Base-by-base conservation (phyloP, 2,113 vertebrate genomes). In the Pandion haliaetus region DNA sequence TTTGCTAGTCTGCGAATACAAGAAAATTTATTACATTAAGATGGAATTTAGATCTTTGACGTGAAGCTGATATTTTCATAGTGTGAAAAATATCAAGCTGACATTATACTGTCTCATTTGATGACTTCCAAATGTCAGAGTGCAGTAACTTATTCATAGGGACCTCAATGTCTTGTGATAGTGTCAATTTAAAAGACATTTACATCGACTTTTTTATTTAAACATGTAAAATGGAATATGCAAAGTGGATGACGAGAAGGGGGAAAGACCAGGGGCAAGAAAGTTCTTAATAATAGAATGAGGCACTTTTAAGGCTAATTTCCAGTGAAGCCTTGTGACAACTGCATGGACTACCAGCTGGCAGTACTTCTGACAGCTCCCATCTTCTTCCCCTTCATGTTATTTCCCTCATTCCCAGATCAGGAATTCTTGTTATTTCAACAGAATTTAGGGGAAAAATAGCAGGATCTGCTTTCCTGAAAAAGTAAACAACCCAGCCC, bases 51-150 rank as follows among this genome's bases (percentile, higher is more conserved):
- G 96, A 95, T 97, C 85, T 96, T 97, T 98, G 98, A 98, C 98
- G 96, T 88, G 97, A 92, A 96, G 96, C 95, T 98, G 97, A 76
- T 98, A 97, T 98, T 98, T 98, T 97, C 97, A 86, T 82, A 96
- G 97, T 84, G 86, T 96, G 96, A 98, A 97, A 98, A 98, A 98
- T 97, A 98, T 88, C 98, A 98, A 94, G 97, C 97, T 98, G 98
- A 98, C 98, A 98, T 97, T 97, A 94, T 87, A 71, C 96, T 97
- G 95, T 96, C 97, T 98, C 91, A 79, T 96, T 95, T 96, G 97
- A 98, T 97, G 98, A 97, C 94, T 98, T 97, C 80, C 94, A 98
- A 98, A 98, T 98, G 98, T 97, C 98, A 98, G 97, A 96, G 98
- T 95, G 95, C 97, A 94, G 96, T 90, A 96, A 97, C 97, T 93